A percentile compares a stretch with the other conserved stretches of the same genome.
phyloP scores from a whole-genome alignment of 2,888 invertebrate genomes.

The Calameuta pallipes region DNA sequence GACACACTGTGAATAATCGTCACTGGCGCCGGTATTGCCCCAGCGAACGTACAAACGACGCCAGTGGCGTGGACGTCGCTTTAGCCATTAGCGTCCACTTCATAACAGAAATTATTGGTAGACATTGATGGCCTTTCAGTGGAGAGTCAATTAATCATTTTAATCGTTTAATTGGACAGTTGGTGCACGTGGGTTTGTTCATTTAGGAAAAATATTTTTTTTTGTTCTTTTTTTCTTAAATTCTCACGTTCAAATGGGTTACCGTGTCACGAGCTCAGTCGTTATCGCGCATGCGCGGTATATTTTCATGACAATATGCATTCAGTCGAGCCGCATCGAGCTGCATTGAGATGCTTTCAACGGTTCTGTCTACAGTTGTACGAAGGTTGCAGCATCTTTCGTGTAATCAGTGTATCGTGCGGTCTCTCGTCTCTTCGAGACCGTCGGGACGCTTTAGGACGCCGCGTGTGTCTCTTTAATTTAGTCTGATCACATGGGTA shows the following conservation, averaged over 20 bases:
- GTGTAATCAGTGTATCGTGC: neutral
- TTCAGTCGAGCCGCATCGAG: neutral
- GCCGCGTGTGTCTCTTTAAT: neutral
- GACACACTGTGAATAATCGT: neutral
- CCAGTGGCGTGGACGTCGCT: neutral
- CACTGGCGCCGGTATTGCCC: neutral
- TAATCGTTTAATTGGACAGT: neutral
- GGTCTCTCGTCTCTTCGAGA: neutral
- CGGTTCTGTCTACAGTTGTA: neutral
- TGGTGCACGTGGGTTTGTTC: neutral
- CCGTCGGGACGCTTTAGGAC: neutral
- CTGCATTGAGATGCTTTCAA: neutral
- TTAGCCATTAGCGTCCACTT: neutral
- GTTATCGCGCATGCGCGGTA: neutral
- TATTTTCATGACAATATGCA: neutral
- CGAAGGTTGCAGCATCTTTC: neutral
- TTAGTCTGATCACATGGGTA: neutral
- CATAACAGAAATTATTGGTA: neutral
- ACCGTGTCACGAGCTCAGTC: neutral
- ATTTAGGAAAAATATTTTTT: neutral
- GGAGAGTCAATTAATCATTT: neutral
- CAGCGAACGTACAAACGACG: neutral
- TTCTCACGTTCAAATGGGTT: neutral
- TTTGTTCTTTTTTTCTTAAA: neutral
- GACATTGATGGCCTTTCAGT: neutral